Evolutionary conservation across 2,797 vertebrate genomes (phyloP).

Genomic region (Sebastes baramenuke): DNA sequence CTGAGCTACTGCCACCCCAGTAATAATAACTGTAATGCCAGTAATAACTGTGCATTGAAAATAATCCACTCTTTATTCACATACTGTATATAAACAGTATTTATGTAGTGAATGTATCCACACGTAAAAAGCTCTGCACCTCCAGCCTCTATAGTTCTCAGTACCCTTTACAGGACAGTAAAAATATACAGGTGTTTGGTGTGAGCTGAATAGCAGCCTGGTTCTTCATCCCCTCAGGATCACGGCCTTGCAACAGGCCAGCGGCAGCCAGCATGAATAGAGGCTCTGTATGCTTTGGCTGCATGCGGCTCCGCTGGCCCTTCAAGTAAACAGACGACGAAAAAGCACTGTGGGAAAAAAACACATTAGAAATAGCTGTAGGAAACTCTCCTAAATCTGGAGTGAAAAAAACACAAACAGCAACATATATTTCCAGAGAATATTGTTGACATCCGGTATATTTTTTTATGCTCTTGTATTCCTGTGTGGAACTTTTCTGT

Average conservation of each 20-base stretch:
- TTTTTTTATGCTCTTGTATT: constrained; percentile 13
- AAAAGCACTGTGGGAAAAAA: constrained; percentile 58
- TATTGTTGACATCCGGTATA: not conserved
- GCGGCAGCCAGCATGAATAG: constrained; percentile 72
- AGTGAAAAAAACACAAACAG: constrained; percentile 33
- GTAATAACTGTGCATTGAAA: not conserved
- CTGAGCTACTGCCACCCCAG: too few species aligned
- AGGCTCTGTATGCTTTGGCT: constrained; percentile 69
- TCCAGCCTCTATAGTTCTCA: not conserved
- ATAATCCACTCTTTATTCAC: not conserved
- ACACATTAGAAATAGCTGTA: constrained; percentile 29
- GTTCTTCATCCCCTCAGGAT: constrained; percentile 57
- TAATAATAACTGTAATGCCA: too few species aligned
- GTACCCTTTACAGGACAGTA: not conserved
- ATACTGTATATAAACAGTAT: not conserved
- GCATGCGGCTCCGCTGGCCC: constrained; percentile 42
- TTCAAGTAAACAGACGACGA: constrained; percentile 66
- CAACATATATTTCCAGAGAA: not conserved
- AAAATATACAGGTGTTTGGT: constrained; percentile 51
- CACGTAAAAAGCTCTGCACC: not conserved
- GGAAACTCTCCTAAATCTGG: constrained; percentile 36
- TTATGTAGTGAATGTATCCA: not conserved
- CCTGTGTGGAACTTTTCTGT: not conserved
- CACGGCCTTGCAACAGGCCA: constrained; percentile 50
- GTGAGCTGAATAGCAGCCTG: constrained; percentile 20